These are phyloP conservation scores for Prunella himalayana DNA, from an alignment of 2,113 vertebrate species.

Conservation along the genomic window DNA sequence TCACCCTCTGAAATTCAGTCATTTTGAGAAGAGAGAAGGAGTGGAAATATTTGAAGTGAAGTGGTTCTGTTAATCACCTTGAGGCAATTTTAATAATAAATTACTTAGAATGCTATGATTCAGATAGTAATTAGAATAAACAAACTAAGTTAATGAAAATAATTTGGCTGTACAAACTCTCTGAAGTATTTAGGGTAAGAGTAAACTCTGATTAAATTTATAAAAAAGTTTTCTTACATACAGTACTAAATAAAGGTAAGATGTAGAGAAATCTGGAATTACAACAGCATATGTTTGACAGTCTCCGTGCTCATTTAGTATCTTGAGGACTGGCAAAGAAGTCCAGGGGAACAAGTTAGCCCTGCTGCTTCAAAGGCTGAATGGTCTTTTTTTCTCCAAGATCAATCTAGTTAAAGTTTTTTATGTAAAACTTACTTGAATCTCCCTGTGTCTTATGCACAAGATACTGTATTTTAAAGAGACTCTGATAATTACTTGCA, in stretches of 20 bases:
- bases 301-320: not conserved
- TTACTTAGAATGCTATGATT: conserved; percentile 38
- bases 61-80: conserved; percentile 57
- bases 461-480: not conserved
- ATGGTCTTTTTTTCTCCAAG: not conserved
- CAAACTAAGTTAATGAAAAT: conserved; percentile 9
- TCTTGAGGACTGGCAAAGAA: not conserved
- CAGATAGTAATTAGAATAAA: conserved; percentile 65
- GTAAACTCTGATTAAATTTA: not conserved
- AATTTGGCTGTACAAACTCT: conserved; percentile 36
- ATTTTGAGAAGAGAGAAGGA: conserved; percentile 37
- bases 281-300: not conserved
- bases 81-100: conserved; percentile 72
- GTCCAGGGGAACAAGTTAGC: not conserved
- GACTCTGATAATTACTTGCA: not conserved
- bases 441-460: not conserved
- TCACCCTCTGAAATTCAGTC: conserved; percentile 65
- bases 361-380: not conserved
- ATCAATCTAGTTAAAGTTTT: not conserved
- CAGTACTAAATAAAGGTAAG: not conserved
- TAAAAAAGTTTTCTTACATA: not conserved
- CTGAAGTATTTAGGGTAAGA: conserved; percentile 1
- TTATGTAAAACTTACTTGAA: not conserved
- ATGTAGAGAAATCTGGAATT: not conserved
- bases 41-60: conserved; percentile 56